Evolutionary conservation across 2,113 vertebrate species (phyloP).

Genomic region (Capra hircus): DNA sequence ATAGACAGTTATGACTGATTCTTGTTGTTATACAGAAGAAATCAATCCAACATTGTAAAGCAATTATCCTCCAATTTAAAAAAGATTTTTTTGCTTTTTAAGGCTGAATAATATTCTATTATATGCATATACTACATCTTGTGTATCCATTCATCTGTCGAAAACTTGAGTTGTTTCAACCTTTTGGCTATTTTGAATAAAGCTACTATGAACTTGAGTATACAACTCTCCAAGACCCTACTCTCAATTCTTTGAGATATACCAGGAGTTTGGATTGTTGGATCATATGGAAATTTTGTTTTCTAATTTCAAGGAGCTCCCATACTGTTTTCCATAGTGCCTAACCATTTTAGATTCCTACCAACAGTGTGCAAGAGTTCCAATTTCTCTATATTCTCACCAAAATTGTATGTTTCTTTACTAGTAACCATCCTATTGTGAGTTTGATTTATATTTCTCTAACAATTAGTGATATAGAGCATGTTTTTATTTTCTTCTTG

Average conservation of each 20-base stretch:
- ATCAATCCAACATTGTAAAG: neutral
- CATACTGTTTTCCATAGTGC: neutral
- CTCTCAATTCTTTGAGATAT: neutral
- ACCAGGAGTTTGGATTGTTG: neutral
- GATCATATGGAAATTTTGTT: neutral
- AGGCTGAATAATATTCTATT: neutral
- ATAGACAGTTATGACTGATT: neutral
- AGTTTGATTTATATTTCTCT: neutral
- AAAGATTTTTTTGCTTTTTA: neutral
- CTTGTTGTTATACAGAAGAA: neutral
- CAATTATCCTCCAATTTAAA: neutral
- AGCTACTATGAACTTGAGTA: neutral
- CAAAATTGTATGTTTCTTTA: neutral
- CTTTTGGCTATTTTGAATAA: neutral
- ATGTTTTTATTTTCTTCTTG: neutral
- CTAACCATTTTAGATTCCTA: neutral
- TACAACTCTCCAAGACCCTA: neutral
- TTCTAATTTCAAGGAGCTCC: neutral
- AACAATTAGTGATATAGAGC: neutral
- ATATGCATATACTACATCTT: neutral
- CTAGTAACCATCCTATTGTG: neutral
- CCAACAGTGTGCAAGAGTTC: neutral
- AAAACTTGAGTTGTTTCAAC: neutral
- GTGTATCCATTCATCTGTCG: neutral
- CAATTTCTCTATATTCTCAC: neutral